Percentiles rank a stretch among this genome's conserved stretches.
Evolutionary conservation across 2,888 invertebrate species (phyloP).

Genomic region (Tipula lateralis): DNA sequence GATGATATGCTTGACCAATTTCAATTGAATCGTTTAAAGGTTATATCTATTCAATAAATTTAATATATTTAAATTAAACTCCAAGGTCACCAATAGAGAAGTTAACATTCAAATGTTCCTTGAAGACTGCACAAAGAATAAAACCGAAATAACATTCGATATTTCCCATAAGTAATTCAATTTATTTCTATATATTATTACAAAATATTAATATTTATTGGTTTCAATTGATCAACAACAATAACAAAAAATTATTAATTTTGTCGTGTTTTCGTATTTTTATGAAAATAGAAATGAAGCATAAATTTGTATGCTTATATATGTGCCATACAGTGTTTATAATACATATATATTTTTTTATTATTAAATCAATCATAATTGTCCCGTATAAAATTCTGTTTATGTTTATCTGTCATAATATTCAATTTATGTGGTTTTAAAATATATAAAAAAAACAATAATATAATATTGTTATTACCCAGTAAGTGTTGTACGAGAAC

Average conservation of each 20-base stretch:
- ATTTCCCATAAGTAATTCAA: background rate
- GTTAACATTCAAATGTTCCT: background rate
- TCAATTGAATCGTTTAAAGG: no score
- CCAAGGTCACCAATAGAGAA: background rate
- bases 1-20: no score
- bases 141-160: background rate
- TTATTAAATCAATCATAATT: constrained; percentile 2
- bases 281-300: background rate
- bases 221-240: background rate
- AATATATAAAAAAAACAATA: background rate
- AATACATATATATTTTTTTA: background rate
- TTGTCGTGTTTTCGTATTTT: background rate
- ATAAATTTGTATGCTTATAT: background rate
- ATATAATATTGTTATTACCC: background rate
- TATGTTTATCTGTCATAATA: background rate
- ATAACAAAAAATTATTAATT: background rate
- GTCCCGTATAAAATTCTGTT: background rate
- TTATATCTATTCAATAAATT: background rate
- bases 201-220: background rate
- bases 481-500: background rate
- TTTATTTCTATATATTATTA: background rate
- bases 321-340: background rate
- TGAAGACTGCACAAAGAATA: background rate
- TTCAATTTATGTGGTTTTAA: background rate
- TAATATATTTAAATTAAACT: background rate